phyloP scores from a whole-genome alignment of 1,140 invertebrate species.

The Euwallacea fornicatus region DNA sequence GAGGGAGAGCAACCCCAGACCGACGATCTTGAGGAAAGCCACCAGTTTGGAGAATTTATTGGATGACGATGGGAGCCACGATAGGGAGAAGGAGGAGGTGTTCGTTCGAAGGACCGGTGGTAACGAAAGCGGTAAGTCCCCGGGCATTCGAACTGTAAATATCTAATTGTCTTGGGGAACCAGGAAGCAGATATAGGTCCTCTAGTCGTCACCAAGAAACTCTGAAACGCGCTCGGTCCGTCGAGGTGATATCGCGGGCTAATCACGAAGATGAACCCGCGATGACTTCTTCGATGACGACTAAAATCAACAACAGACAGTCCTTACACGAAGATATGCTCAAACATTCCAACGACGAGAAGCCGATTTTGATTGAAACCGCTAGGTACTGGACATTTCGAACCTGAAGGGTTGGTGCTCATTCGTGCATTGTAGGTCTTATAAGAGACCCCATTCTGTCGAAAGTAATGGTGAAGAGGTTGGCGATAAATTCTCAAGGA shows the following conservation, averaged over 20 bases:
- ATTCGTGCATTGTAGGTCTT: background rate
- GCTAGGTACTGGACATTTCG: slow-evolving; percentile 23
- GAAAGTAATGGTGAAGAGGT: slow-evolving; percentile 45
- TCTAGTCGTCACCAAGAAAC: slow-evolving; percentile 58
- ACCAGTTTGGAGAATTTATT: slow-evolving; percentile 83
- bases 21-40: slow-evolving; percentile 69
- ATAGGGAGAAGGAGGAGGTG: slow-evolving; percentile 40
- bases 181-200: slow-evolving; percentile 49
- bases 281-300: slow-evolving; percentile 20
- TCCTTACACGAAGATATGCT: slow-evolving; percentile 50
- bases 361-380: slow-evolving; percentile 19
- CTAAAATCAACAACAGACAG: slow-evolving; percentile 42
- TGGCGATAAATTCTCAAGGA: slow-evolving; percentile 44
- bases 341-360: slow-evolving; percentile 27
- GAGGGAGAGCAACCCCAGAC: slow-evolving; percentile 65
- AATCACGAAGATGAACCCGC: slow-evolving; percentile 35
- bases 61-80: slow-evolving; percentile 65
- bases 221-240: slow-evolving; percentile 81
- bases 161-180: background rate
- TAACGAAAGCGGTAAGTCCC: slow-evolving; percentile 24
- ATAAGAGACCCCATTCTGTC: slow-evolving; percentile 8
- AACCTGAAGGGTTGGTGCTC: background rate
- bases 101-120: background rate
- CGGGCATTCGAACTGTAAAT: background rate
- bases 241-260: slow-evolving; percentile 71